These are phyloP conservation scores for Sympetrum striolatum DNA, from an alignment of 2,888 invertebrate genomes.

Conservation along the genomic window DNA sequence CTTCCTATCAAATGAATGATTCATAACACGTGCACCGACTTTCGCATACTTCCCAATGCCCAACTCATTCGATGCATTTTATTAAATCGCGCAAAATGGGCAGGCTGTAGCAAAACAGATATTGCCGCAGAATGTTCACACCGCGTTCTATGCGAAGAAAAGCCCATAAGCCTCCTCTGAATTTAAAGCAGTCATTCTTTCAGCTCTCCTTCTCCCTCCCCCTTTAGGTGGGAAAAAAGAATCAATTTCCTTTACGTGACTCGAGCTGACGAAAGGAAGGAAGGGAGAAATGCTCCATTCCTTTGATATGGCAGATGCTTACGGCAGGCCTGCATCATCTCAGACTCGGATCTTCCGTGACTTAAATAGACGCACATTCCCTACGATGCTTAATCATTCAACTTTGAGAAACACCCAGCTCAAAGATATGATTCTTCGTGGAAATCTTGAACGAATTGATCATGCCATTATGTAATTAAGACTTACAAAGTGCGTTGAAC, in stretches of 20 bases:
- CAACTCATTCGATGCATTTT: neutral
- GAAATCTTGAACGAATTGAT: no score
- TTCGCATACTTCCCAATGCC: neutral
- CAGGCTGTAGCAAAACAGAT: neutral
- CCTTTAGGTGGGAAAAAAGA: neutral
- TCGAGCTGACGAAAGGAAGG: neutral
- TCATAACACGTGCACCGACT: neutral
- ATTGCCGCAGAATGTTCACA: neutral
- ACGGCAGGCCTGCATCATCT: neutral
- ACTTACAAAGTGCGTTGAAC: no score
- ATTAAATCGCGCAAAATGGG: neutral
- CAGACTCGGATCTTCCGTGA: neutral
- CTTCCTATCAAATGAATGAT: neutral
- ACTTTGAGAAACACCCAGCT: no score
- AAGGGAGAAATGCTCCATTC: neutral
- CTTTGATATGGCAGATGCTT: neutral
- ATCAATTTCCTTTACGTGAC: slow-evolving; percentile 16
- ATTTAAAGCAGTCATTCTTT: neutral
- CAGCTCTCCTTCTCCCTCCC: neutral
- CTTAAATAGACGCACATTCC: neutral
- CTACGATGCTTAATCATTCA: neutral
- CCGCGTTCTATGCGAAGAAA: neutral
- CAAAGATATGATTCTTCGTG: no score
- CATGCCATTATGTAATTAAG: no score
- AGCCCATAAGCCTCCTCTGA: neutral